phyloP scores from a whole-genome alignment of 2,113 vertebrate species.

The Lontra canadensis region DNA sequence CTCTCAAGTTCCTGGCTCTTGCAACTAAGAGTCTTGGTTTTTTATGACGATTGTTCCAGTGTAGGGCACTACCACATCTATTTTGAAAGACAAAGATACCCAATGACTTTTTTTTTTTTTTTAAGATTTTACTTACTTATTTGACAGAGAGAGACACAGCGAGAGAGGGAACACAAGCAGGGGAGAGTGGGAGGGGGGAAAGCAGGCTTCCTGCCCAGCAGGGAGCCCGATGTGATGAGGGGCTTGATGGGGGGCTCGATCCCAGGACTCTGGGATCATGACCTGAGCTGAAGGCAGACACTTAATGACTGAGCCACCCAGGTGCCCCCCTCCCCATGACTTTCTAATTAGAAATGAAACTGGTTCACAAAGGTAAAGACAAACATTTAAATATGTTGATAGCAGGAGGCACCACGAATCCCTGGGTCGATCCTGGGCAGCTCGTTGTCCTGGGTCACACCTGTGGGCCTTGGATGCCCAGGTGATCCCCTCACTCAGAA shows the following conservation, averaged over 20 bases:
- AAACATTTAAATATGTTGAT: neutral
- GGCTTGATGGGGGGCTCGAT: too few relatives aligned
- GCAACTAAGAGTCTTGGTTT: neutral
- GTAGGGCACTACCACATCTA: neutral
- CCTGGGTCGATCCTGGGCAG: neutral
- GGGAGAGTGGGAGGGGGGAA: too few relatives aligned
- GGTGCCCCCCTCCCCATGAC: neutral
- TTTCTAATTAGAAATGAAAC: slow-evolving; percentile 30
- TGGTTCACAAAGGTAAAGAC: neutral
- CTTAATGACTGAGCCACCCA: too few relatives aligned
- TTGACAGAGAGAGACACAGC: too few relatives aligned
- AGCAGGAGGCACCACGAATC: neutral
- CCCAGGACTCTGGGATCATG: too few relatives aligned
- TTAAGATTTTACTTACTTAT: too few relatives aligned
- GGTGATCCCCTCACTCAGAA: neutral
- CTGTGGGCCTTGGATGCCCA: neutral
- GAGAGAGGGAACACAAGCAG: too few relatives aligned
- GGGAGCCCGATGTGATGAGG: too few relatives aligned
- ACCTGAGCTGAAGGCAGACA: too few relatives aligned
- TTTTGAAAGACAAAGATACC: neutral
- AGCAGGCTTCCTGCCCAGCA: too few relatives aligned
- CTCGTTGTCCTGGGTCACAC: fast-evolving
- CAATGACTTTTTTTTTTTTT: neutral
- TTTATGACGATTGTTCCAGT: neutral
- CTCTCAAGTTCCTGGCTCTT: neutral